Evolutionary conservation across 2,888 invertebrate genomes (phyloP).

Genomic region (Folsomia candida): DNA sequence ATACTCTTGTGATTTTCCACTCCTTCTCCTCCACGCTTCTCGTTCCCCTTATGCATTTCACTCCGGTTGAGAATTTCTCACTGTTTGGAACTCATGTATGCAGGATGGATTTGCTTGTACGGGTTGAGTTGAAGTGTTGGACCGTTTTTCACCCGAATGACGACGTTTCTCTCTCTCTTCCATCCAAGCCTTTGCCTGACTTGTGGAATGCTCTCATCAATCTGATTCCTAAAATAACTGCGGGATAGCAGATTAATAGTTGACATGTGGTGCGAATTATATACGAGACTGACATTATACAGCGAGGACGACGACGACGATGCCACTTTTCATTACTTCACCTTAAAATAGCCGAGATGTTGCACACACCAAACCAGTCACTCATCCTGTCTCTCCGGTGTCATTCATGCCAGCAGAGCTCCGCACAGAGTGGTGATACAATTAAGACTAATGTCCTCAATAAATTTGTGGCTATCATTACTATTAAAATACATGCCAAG

Average conservation of each 20-base stretch:
- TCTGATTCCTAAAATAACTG: slow-evolving; percentile 51
- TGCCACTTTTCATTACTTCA: slow-evolving; percentile 48
- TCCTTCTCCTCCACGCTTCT: too few species aligned
- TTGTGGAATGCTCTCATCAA: slow-evolving; percentile 41
- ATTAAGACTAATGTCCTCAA: not conserved
- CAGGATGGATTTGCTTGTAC: not conserved
- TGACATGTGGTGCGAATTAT: slow-evolving; percentile 51
- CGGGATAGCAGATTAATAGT: slow-evolving; percentile 49
- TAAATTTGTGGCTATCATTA: not conserved
- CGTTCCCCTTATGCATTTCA: too few species aligned
- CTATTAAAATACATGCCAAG: not conserved
- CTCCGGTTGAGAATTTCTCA: too few species aligned
- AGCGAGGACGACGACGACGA: slow-evolving; percentile 50
- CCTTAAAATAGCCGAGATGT: slow-evolving; percentile 33
- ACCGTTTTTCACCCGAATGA: not conserved
- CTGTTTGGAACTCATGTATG: too few species aligned
- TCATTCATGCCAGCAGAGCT: not conserved
- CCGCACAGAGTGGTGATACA: not conserved
- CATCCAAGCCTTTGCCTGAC: not conserved
- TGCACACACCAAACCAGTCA: not conserved
- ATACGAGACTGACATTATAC: slow-evolving; percentile 49
- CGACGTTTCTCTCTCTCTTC: not conserved
- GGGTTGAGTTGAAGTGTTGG: not conserved
- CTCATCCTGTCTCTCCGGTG: too few species aligned
- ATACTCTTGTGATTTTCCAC: too few species aligned